Conservation (phyloP, 1,140 invertebrate species). For the Zaprionus davidi region DNA sequence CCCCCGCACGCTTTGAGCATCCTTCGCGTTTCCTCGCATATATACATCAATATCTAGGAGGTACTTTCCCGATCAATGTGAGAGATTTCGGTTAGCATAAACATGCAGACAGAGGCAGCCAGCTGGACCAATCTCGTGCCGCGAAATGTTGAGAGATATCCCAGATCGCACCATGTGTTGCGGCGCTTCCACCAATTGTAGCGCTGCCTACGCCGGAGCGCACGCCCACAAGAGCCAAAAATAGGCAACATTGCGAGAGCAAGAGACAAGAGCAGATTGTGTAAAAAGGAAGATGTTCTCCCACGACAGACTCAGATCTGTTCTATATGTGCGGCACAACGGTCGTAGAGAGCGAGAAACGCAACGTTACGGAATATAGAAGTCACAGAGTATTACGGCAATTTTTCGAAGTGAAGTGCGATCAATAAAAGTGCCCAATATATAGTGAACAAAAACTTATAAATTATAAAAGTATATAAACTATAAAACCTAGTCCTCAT, state of each 20-base stretch:
- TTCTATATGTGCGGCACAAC: slow-evolving; percentile 44
- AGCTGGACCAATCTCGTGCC: slow-evolving; percentile 71
- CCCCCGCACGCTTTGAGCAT: slow-evolving; percentile 33
- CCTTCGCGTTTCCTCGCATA: slow-evolving; percentile 14
- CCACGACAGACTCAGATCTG: slow-evolving; percentile 47
- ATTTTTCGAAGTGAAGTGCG: background rate
- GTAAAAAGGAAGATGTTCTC: slow-evolving; percentile 26
- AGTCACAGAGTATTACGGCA: slow-evolving; percentile 1
- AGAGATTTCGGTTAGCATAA: slow-evolving; percentile 25
- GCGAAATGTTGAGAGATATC: slow-evolving; percentile 38
- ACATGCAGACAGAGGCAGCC: slow-evolving; percentile 16
- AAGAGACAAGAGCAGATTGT: slow-evolving; percentile 2
- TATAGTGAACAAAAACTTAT: background rate
- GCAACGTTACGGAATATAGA: background rate
- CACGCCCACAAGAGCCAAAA: slow-evolving; percentile 75
- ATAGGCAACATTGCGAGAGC: slow-evolving; percentile 49
- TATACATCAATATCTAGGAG: background rate
- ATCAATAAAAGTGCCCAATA: background rate
- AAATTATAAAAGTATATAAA: background rate
- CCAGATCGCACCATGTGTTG: slow-evolving; percentile 74
- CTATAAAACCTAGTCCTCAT: slow-evolving; percentile 48
- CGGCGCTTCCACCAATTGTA: slow-evolving; percentile 66
- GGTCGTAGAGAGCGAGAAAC: slow-evolving; percentile 26
- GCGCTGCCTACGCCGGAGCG: slow-evolving; percentile 24
- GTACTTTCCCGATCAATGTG: background rate